A percentile compares a stretch with the other conserved stretches of the same genome.
Conservation (phyloP, 2,888 invertebrate species). For the Tribolium freemani region DNA sequence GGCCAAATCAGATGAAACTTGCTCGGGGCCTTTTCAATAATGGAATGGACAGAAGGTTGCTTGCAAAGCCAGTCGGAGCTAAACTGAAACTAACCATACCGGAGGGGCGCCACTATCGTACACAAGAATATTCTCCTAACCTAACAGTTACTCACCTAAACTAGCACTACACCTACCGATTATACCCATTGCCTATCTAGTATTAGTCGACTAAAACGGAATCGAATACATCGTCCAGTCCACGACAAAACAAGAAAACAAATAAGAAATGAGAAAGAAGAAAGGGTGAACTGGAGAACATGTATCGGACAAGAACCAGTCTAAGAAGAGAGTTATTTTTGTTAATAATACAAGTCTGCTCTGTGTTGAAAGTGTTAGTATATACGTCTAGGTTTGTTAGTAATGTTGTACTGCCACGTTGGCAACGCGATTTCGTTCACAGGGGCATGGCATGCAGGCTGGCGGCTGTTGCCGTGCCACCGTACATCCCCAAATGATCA, state of each 20-base stretch:
- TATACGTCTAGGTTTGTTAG: slow-evolving; percentile 25
- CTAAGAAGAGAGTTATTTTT: slow-evolving; percentile 28
- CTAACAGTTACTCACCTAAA: slow-evolving; percentile 62
- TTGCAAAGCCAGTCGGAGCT: slow-evolving; percentile 50
- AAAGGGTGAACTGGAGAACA: slow-evolving; percentile 19
- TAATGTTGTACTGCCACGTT: slow-evolving; percentile 25
- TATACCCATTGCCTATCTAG: slow-evolving; percentile 59
- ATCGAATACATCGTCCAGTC: slow-evolving; percentile 48
- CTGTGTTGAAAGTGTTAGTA: slow-evolving; percentile 28
- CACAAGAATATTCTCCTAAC: slow-evolving; percentile 60
- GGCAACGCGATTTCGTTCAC: slow-evolving; percentile 72
- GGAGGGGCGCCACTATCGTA: slow-evolving; percentile 62
- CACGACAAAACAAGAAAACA: slow-evolving; percentile 5
- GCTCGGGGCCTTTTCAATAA: slow-evolving; percentile 24
- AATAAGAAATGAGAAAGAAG: slow-evolving; percentile 16
- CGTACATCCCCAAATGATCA: slow-evolving; percentile 75
- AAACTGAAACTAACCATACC: slow-evolving; percentile 53
- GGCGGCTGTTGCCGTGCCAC: slow-evolving; percentile 66
- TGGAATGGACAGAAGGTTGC: slow-evolving; percentile 43
- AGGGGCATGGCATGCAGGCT: slow-evolving; percentile 85
- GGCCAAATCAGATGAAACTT: slow-evolving; percentile 14
- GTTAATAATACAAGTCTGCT: slow-evolving; percentile 27
- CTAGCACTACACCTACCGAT: slow-evolving; percentile 64
- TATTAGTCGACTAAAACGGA: slow-evolving; percentile 56
- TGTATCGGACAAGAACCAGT: slow-evolving; percentile 27